Evolutionary conservation across 2,888 invertebrate genomes (phyloP).

Genomic region (Hololepta plana): DNA sequence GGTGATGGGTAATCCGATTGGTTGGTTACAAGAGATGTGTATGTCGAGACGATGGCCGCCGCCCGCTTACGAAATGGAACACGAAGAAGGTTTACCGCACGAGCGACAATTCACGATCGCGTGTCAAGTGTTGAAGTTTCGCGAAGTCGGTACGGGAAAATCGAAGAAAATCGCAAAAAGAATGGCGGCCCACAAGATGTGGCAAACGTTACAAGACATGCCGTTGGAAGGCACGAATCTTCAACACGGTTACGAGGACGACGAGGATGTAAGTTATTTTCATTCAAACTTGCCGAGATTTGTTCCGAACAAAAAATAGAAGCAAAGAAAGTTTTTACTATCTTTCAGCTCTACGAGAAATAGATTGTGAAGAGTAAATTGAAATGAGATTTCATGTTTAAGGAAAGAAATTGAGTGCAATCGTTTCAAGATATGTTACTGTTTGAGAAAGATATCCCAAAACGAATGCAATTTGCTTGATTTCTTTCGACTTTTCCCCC

Average conservation of each 20-base stretch:
- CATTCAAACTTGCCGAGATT: neutral
- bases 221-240: conserved; percentile 49
- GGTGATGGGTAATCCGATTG: conserved; percentile 83
- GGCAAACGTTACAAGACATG: conserved; percentile 63
- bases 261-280: conserved; percentile 41
- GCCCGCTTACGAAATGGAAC: conserved; percentile 79
- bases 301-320: neutral
- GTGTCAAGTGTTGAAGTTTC: conserved; percentile 71
- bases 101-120: conserved; percentile 87
- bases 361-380: conserved; percentile 11
- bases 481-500: conserved; percentile 1
- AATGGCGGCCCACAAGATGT: conserved; percentile 91
- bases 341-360: too few relatives aligned
- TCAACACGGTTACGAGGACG: conserved; percentile 41
- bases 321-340: conserved; percentile 29
- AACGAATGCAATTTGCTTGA: neutral
- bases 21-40: conserved; percentile 87
- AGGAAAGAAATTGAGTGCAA: too few relatives aligned
- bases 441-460: too few relatives aligned
- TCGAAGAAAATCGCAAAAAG: conserved; percentile 94
- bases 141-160: conserved; percentile 76
- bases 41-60: conserved; percentile 94
- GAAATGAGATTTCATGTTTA: too few relatives aligned
- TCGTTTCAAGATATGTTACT: too few relatives aligned
- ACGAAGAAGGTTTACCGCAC: conserved; percentile 79